These are phyloP conservation scores for Albula goreensis DNA, from an alignment of 2,113 vertebrate species.

Conservation along the genomic window DNA sequence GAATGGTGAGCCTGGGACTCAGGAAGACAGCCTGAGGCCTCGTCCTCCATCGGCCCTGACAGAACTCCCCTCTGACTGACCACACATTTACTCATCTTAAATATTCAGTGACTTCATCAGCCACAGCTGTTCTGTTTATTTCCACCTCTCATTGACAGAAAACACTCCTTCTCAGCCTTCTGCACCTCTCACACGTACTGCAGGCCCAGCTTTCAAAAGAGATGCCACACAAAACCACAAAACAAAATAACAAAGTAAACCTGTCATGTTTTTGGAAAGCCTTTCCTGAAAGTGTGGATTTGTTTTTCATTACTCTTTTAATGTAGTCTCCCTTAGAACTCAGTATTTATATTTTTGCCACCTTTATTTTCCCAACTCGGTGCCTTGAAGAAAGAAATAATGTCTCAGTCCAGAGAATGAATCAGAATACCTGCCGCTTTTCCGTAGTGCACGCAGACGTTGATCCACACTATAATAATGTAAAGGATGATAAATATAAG, in stretches of 20 bases:
- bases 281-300: background rate
- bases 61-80: constrained; percentile 30
- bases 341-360: background rate
- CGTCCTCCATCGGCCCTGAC: constrained; percentile 49
- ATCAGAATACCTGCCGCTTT: background rate
- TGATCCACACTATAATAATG: background rate
- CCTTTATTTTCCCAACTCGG: background rate
- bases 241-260: background rate
- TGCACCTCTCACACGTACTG: background rate
- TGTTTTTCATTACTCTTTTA: background rate
- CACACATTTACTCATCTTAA: constrained; percentile 39
- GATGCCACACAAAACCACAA: background rate
- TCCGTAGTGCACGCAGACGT: background rate
- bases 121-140: constrained; percentile 51
- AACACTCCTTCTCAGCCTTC: background rate
- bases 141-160: constrained; percentile 26
- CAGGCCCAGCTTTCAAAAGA: background rate
- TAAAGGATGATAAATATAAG: background rate
- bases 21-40: constrained; percentile 49
- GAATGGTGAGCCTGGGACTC: constrained; percentile 60
- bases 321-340: background rate
- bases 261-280: background rate
- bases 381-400: background rate
- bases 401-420: background rate
- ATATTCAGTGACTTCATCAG: constrained; percentile 40